phyloP scores from a whole-genome alignment of 2,888 invertebrate species.

The Drosophila diplacantha region DNA sequence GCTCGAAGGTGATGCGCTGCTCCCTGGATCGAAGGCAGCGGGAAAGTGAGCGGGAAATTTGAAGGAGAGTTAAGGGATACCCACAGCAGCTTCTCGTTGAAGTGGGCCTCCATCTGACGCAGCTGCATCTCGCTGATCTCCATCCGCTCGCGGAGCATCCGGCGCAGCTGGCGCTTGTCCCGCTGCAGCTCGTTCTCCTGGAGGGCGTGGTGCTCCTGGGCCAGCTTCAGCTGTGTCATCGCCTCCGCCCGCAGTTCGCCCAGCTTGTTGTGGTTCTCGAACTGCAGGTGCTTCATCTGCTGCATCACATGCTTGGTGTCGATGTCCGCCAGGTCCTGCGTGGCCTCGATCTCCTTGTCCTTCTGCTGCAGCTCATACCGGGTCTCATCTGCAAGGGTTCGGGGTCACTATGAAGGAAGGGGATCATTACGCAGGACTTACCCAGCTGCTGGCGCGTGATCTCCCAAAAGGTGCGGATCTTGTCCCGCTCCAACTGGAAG shows the following conservation, averaged over 20 bases:
- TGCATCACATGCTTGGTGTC: slow-evolving; percentile 93
- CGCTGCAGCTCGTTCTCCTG: slow-evolving; percentile 87
- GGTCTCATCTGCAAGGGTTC: slow-evolving; percentile 75
- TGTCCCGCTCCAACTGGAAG: slow-evolving; percentile 96
- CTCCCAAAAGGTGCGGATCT: slow-evolving; percentile 96
- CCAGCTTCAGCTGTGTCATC: slow-evolving; percentile 87
- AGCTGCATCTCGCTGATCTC: slow-evolving; percentile 75
- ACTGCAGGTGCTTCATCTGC: slow-evolving; percentile 94
- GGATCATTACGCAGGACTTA: slow-evolving; percentile 77
- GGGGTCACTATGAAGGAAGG: not conserved
- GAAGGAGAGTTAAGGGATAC: slow-evolving; percentile 25
- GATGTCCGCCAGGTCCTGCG: slow-evolving; percentile 90
- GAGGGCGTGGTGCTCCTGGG: slow-evolving; percentile 88
- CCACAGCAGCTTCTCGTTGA: slow-evolving; percentile 73
- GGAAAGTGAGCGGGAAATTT: not conserved
- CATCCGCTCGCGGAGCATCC: slow-evolving; percentile 79
- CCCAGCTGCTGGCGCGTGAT: slow-evolving; percentile 93
- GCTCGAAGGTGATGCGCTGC: slow-evolving; percentile 82
- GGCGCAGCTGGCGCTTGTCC: slow-evolving; percentile 79
- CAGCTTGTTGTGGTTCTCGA: slow-evolving; percentile 91
- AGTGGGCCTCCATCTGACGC: slow-evolving; percentile 74
- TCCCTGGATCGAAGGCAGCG: slow-evolving; percentile 74
- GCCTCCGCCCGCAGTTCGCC: slow-evolving; percentile 91
- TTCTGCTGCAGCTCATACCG: slow-evolving; percentile 81
- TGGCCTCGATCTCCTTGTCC: slow-evolving; percentile 92